phyloP scores from a whole-genome alignment of 2,113 vertebrate species.

The Dromas ardeola region DNA sequence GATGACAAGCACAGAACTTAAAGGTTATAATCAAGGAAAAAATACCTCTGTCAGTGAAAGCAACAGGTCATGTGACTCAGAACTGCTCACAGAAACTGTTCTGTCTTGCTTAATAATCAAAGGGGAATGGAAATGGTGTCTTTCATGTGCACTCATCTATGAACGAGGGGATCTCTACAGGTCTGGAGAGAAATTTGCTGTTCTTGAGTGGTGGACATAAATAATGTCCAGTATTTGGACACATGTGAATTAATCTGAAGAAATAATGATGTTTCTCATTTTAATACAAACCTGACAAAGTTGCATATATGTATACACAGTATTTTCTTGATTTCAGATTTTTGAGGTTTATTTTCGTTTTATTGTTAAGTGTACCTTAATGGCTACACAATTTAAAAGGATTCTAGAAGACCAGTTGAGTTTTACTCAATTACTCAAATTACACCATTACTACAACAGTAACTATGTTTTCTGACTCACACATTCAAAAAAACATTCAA shows the following conservation, averaged over 20 bases:
- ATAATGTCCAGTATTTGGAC: background rate
- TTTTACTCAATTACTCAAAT: background rate
- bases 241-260: background rate
- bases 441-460: background rate
- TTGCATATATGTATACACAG: fast-evolving
- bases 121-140: background rate
- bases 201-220: background rate
- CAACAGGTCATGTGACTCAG: background rate
- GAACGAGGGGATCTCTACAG: background rate
- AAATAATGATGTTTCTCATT: background rate
- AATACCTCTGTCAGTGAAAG: background rate
- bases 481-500: background rate
- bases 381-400: background rate
- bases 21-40: background rate
- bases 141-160: background rate
- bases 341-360: background rate
- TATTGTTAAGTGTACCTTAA: background rate
- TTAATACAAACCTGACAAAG: background rate
- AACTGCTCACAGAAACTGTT: background rate
- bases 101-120: background rate
- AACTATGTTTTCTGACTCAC: background rate
- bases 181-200: background rate
- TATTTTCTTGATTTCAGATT: background rate
- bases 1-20: background rate
- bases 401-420: background rate